These are phyloP conservation scores for Ooceraea biroi DNA, from an alignment of 1,140 invertebrate genomes.

Conservation along the genomic window DNA sequence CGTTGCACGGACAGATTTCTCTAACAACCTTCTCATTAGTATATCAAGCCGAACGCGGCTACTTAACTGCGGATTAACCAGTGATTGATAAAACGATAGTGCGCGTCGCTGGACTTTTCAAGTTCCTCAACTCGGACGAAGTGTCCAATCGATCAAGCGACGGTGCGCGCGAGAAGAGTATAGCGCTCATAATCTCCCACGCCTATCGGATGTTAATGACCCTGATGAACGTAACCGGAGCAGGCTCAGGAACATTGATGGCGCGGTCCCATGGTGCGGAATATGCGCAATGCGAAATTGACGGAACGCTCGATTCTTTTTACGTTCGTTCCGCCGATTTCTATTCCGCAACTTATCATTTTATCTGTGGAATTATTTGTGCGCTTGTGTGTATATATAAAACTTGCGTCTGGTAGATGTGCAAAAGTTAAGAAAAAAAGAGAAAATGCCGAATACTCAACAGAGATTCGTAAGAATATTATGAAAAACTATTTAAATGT, in stretches of 20 bases:
- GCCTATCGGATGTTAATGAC: conserved; percentile 85
- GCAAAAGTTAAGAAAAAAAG: too few relatives aligned
- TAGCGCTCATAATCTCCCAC: conserved; percentile 73
- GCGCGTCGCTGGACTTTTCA: background rate
- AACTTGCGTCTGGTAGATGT: too few relatives aligned
- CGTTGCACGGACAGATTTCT: background rate
- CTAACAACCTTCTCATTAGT: background rate
- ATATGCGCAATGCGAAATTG: too few relatives aligned
- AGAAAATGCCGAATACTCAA: too few relatives aligned
- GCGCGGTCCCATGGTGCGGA: too few relatives aligned
- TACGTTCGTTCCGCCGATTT: too few relatives aligned
- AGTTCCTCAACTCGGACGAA: conserved; percentile 43
- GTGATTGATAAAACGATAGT: conserved; percentile 37
- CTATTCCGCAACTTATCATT: too few relatives aligned
- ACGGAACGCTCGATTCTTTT: too few relatives aligned
- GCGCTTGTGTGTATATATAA: too few relatives aligned
- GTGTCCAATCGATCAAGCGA: conserved; percentile 49
- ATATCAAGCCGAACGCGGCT: background rate
- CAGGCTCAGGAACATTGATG: conserved; percentile 82
- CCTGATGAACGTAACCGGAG: conserved; percentile 84
- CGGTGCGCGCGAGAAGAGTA: conserved; percentile 31
- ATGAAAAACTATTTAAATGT: too few relatives aligned
- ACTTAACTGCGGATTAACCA: background rate
- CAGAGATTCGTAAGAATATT: too few relatives aligned
- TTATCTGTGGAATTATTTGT: too few relatives aligned